Base-by-base conservation (phyloP, 2,888 invertebrate species). In the Lasioglossum leucozonium region DNA sequence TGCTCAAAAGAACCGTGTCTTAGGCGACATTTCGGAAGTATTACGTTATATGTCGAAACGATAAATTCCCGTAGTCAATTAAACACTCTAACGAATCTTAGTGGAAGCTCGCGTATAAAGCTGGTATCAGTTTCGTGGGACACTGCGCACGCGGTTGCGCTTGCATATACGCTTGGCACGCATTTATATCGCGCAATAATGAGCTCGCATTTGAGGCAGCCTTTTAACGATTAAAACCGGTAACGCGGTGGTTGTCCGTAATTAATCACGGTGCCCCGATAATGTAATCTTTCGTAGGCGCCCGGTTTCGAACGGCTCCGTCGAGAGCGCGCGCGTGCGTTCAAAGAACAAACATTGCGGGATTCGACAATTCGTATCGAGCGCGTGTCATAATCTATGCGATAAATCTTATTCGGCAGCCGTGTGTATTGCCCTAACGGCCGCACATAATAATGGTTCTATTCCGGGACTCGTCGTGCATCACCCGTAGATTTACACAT, bases 401-500 rank as follows among this genome's bases (percentile, higher is more conserved):
- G 74, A 87, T 84, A 86, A 88, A 79, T 79, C 82, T 81, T 80
- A 79, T 83, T 76, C 47, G 47, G 58, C 77, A 74, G 34, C 62
- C 62, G 30, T 80, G 77, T 76, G 79, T 74, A 42, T 55, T 67
- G 37, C 62, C 55, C 55, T 30, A 74, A 13, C 72, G 34, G 47
- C 65, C 26, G 77, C 81, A 75, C 75, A 79, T 80, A 83, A 87
- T 82, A 78, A 85, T 87, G 84, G 86, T 90, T 88, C 85, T 87
- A 88, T 87, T 87, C 86, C 84, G 72, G 65, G 67, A 62, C 62
- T 62, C 69, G 73, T 73, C 81, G 69, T 86, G 72, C 79, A 82
- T 90, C 90, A 90, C 79, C 72, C 79, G 34, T 82, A 79, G 81
- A 86, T 90, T 89, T 88, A 85, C 87, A 69, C 77, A 71, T 37